Evolutionary conservation across 2,113 vertebrate genomes (phyloP).

Genomic region (Holacanthus passer): DNA sequence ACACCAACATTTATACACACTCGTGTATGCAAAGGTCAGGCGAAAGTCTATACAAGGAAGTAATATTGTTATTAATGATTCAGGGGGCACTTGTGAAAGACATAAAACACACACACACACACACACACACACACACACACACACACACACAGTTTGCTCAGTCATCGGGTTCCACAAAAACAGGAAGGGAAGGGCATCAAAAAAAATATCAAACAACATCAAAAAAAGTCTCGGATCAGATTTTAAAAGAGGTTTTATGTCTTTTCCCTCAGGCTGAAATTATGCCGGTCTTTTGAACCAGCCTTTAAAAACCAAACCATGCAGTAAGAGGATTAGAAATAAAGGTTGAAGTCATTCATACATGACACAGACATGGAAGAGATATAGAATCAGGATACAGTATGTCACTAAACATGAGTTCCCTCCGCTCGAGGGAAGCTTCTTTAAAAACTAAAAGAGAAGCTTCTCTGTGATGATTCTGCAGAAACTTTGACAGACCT

Average conservation of each 20-base stretch:
- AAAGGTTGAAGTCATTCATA: too few relatives aligned
- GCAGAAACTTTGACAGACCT: too few relatives aligned
- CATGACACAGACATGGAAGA: too few relatives aligned
- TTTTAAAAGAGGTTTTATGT: too few relatives aligned
- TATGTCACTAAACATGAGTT: too few relatives aligned
- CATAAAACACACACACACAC: conserved; percentile 37
- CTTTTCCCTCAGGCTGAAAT: too few relatives aligned
- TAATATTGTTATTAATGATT: conserved; percentile 81
- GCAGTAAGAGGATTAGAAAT: too few relatives aligned
- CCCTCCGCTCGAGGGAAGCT: too few relatives aligned
- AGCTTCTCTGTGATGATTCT: too few relatives aligned
- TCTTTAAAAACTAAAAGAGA: too few relatives aligned
- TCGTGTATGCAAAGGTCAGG: conserved; percentile 68
- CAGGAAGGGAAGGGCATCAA: conserved; percentile 63
- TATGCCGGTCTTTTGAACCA: neutral
- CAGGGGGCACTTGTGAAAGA: conserved; percentile 61
- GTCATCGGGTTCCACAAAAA: conserved; percentile 46
- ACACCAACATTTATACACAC: too few relatives aligned
- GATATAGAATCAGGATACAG: too few relatives aligned
- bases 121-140: conserved; percentile 27
- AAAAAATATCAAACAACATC: neutral
- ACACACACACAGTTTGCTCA: conserved; percentile 21
- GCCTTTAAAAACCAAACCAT: neutral
- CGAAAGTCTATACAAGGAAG: conserved; percentile 77
- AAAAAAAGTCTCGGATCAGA: neutral